Evolutionary conservation across 2,113 vertebrate species (phyloP), one percentile per base, ranked within the genome.

Genomic region (Upupa epops): DNA sequence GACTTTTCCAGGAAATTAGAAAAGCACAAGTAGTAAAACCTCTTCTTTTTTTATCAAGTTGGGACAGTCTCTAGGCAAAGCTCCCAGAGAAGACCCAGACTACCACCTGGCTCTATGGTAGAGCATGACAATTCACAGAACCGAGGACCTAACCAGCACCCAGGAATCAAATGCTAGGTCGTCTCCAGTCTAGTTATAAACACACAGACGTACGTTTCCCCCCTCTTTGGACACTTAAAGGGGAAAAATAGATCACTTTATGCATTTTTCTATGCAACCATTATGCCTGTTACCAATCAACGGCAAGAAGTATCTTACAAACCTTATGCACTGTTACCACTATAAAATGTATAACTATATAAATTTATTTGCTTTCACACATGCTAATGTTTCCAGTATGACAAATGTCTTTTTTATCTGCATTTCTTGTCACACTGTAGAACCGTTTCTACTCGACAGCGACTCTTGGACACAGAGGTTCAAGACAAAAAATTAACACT

Each of bases 401-500:
- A 85, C 55, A 86, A 82, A 90, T 45, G 77, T 87, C 55, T 84
- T 81, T 90, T 90, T 56, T 52, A 96, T 86, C 90, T 93, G 89
- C 68, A 76, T 51, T 84, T 93, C 75, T 92, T 42, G 76, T 79
- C 92, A 85, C 36, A 0, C 76, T 61, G 83, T 46, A 82, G 80
- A 90, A 75, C 65, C 90, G 83, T 42, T 79, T 89, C 93, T 85
- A 72, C 75, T 93, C 87, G 75, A 95, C 89, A 92, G 71, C 20
- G 52, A 94, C 64, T 92, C 64, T 89, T 63, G 71, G 77, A 95
- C 91, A 71, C 46, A 86, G 36, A 83, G 9, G 28, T 92, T n/a
- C 86, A 91, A 92, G 75, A 94, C 88, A 94, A 93, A 52, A 97
- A 89, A 92, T 88, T 94, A 96, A 96, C 92, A 96, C 89, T 88